phyloP scores from a whole-genome alignment of 1,140 invertebrate species.

The Drosophila parvula region DNA sequence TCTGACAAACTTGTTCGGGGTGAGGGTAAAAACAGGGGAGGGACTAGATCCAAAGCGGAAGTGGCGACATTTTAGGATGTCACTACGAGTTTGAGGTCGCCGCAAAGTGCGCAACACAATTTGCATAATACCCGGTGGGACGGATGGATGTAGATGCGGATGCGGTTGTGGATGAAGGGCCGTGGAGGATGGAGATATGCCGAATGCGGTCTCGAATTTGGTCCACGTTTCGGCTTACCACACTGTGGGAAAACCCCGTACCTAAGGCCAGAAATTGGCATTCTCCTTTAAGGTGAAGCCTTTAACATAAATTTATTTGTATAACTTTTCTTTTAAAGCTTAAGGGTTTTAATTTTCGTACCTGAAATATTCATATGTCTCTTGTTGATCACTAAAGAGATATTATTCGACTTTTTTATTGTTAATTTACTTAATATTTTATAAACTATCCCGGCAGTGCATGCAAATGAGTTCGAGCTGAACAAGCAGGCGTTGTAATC shows the following conservation, averaged over 20 bases:
- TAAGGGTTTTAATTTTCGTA: neutral
- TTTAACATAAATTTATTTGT: neutral
- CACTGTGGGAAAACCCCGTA: constrained; percentile 1
- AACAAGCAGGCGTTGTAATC: constrained; percentile 36
- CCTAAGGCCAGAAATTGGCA: neutral
- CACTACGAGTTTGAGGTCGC: constrained; percentile 60
- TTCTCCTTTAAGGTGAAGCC: neutral
- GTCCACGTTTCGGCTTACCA: constrained; percentile 20
- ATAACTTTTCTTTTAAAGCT: neutral
- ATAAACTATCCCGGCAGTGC: neutral
- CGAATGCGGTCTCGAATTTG: constrained; percentile 29
- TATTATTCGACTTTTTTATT: no score
- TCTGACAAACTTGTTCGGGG: constrained; percentile 45
- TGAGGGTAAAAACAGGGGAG: neutral
- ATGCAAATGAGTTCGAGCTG: constrained; percentile 28
- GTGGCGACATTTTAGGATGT: constrained; percentile 63
- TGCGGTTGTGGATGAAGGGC: constrained; percentile 3
- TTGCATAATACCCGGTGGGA: constrained; percentile 70
- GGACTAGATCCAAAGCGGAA: constrained; percentile 49
- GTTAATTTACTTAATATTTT: neutral
- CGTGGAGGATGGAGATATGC: constrained; percentile 9
- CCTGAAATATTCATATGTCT: neutral
- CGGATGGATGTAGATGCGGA: constrained; percentile 27
- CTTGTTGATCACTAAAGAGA: no score
- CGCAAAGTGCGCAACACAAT: constrained; percentile 75